Conservation (phyloP, 2,797 vertebrate genomes). For the Pipistrellus nathusii region DNA sequence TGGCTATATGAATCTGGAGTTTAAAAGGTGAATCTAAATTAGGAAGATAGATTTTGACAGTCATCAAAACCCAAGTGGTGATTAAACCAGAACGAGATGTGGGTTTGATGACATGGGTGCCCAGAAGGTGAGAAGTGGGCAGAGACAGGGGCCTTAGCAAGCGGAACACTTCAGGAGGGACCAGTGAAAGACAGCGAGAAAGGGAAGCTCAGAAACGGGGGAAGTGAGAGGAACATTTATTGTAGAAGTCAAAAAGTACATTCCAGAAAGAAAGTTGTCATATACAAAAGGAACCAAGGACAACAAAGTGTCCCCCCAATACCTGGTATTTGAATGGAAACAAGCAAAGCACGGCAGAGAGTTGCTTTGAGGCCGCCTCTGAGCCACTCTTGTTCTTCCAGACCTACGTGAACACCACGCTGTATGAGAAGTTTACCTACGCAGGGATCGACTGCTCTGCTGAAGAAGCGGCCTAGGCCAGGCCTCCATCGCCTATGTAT, state of each 20-base stretch:
- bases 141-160: not conserved
- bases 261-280: not conserved
- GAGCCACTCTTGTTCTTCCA: constrained; percentile 77
- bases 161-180: not conserved
- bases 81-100: not conserved
- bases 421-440: constrained; percentile 94
- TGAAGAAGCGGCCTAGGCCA: constrained; percentile 91
- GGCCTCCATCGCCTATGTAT: not conserved
- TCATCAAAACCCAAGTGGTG: not conserved
- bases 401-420: constrained; percentile 94
- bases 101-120: not conserved
- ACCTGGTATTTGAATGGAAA: not conserved
- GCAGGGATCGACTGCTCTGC: constrained; percentile 94
- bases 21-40: not conserved
- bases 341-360: not conserved
- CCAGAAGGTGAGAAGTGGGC: not conserved
- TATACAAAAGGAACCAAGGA: not conserved
- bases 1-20: not conserved
- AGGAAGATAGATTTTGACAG: not conserved
- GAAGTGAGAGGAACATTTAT: not conserved
- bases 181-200: not conserved
- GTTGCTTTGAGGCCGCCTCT: not conserved
- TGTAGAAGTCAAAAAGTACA: not conserved
- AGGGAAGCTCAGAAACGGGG: not conserved
- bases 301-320: not conserved